These are phyloP conservation scores for Nyctibius grandis DNA, from an alignment of 2,797 vertebrate genomes.

Conservation along the genomic window DNA sequence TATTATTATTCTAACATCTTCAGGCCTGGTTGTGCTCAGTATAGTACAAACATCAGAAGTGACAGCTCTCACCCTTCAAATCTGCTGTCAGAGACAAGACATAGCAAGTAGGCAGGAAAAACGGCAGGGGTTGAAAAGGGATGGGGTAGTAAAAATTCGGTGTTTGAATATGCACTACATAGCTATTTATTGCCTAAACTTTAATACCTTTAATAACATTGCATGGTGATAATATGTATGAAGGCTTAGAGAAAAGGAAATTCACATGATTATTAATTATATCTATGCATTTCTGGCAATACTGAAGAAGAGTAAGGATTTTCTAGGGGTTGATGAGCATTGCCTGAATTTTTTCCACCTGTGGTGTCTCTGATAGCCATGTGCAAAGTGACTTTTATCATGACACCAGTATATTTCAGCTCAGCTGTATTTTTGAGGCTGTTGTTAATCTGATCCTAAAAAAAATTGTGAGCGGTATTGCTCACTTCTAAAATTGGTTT, in stretches of 20 bases:
- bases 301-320: not conserved
- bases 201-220: not conserved
- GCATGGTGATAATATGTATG: not conserved
- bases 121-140: not conserved
- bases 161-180: rapidly evolving
- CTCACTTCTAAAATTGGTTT: constrained; percentile 32
- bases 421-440: not conserved
- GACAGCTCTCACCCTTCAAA: not conserved
- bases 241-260: not conserved
- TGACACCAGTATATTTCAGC: not conserved
- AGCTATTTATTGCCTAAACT: not conserved
- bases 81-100: not conserved
- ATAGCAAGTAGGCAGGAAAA: not conserved
- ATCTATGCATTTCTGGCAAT: not conserved
- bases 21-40: not conserved
- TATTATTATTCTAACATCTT: not conserved
- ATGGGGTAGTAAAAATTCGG: not conserved
- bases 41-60: not conserved
- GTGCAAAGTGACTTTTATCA: not conserved
- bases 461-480: not conserved
- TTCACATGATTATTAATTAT: not conserved
- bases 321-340: not conserved
- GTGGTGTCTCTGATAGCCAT: not conserved
- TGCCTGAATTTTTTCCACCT: not conserved
- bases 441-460: not conserved